phyloP scores from a whole-genome alignment of 2,113 vertebrate genomes.

The Colius striatus region DNA sequence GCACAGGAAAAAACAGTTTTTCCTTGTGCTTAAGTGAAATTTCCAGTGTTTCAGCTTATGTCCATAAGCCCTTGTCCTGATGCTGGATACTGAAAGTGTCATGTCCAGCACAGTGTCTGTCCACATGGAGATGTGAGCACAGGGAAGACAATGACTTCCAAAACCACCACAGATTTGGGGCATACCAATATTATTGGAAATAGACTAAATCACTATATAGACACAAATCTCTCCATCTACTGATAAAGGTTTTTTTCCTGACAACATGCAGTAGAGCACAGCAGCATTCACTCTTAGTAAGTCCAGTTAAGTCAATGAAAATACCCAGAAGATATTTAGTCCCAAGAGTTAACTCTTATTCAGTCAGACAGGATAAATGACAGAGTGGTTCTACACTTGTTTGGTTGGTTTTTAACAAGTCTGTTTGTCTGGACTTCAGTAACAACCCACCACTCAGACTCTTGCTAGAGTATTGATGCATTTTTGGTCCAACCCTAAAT shows the following conservation, averaged over 20 bases:
- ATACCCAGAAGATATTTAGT: not conserved
- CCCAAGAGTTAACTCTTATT: not conserved
- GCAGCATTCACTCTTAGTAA: not conserved
- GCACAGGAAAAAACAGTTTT: no score
- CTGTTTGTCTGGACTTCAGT: not conserved
- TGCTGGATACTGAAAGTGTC: no score
- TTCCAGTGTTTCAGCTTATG: no score
- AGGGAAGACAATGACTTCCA: not conserved
- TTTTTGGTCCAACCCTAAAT: not conserved
- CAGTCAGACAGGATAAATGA: not conserved
- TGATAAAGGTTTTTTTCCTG: not conserved
- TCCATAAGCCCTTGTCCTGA: no score
- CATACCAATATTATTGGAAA: not conserved
- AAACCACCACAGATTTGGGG: not conserved
- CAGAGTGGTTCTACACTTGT: not conserved
- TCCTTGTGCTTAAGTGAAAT: no score
- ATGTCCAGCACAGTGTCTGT: no score
- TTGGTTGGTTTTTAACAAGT: not conserved
- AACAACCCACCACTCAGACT: not conserved
- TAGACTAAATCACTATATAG: not conserved
- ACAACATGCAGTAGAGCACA: not conserved
- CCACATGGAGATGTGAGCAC: not conserved
- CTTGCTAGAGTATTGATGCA: not conserved
- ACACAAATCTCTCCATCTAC: not conserved
- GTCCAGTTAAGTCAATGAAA: not conserved